Base-by-base conservation (phyloP, 2,113 vertebrate species). In the Canis aureus region DNA sequence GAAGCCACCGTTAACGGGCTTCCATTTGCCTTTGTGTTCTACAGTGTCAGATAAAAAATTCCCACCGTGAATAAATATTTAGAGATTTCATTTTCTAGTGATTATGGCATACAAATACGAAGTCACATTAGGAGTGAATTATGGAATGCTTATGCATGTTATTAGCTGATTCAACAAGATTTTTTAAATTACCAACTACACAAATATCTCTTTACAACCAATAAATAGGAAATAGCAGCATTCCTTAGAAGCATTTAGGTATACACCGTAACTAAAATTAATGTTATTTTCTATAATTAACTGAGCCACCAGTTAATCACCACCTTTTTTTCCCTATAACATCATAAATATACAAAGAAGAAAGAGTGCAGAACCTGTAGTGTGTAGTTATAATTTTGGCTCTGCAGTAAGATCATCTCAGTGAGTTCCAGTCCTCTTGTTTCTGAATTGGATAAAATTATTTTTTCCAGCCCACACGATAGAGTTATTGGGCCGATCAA, bases 61-160 rank as follows among this genome's bases (percentile, higher is more conserved):
- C 12, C 83, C 23, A 32, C 55, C 67, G 60, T 69, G 11, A 43
- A 82, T 35, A 96, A 91, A 96, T 96, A 69, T 94, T 87, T 93
- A 86, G 15, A 49, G 32, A 88, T 57, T 96, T 97, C 12, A 1
- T 86, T 27, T 9, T 19, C 69, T 81, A 87, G 15, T 38, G 38
- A 16, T 53, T 91, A 13, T 79, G 49, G n/a, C 80, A 89, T 15
- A 71, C 0, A 7, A 57, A 94, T 38, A 27, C 43, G 51, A n/a
- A 97, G 92, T 97, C 87, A 93, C 27, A 49, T 94, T 90, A 93
- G 51, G 67, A 92, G 57, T 90, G 74, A 83, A 64, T 84, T 69
- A 92, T 4, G 55, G 53, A 92, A 69, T 49, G 27, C 25, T 38
- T 78, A 29, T 93, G 74, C 62, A 43, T 80, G 27, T 80, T 78